Base-by-base conservation (phyloP, 2,888 invertebrate species). In the Laspeyria flexula region DNA sequence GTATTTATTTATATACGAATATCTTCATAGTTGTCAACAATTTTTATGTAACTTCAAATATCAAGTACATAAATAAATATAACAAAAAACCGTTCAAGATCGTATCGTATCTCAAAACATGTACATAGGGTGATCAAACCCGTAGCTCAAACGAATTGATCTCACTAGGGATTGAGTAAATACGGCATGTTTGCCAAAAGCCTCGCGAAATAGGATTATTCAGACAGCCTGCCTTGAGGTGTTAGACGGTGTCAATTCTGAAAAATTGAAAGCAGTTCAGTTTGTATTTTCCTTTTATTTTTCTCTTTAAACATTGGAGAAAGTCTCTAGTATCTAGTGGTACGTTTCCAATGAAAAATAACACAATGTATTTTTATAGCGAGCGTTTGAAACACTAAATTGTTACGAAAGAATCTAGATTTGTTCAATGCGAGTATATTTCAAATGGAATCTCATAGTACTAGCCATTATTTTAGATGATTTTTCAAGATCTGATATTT, bases 191-290 rank as follows among this genome's bases (percentile, higher is more conserved):
- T 72, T 75, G 60, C 63, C 49, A 58, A 70, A 61, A 72, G 55
- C 64, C 63, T 61, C 49, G 55, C 55, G 60, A 68, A 71, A 75
- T 73, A 58, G 61, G 70, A 77, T 77, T 75, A 77, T 68, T 69
- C 61, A 64, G 50, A 48, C 47, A 56, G 54, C 53, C 65, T 55
- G 60, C 65, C 64, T 60, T 53, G 43, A 65, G 60, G 61, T 62
- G 61, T 65, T 57, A 55, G 60, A 56, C 21, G 44, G 50, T 65
- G 57, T 62, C 63, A 62, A 57, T 57, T 60, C 57, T 61, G 55
- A 54, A 66, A 69, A 59, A 57, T 61, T 51, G 11, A 58, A 63
- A 48, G 40, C 9, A 48, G 47, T 45, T 23, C 11, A 29, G 25
- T 39, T 43, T 51, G n/a, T 55, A 27, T 49, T 50, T 38, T 49